phyloP scores from a whole-genome alignment of 2,113 vertebrate species.

The Ammodytes dubius region DNA sequence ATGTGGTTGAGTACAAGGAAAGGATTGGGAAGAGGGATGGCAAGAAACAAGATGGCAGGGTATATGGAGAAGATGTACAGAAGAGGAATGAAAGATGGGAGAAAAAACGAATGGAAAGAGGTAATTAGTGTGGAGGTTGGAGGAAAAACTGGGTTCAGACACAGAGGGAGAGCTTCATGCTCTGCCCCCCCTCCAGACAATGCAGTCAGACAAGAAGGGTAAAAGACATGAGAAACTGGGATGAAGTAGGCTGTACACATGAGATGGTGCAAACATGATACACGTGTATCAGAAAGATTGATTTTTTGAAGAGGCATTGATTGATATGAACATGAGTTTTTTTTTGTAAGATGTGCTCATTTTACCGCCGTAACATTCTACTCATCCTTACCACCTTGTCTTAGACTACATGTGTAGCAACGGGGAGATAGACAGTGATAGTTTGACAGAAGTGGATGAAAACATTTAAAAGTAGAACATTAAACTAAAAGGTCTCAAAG shows the following conservation, averaged over 20 bases:
- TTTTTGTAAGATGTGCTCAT: neutral
- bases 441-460: slow-evolving; percentile 35
- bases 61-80: slow-evolving; percentile 41
- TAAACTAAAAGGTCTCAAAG: slow-evolving; percentile 52
- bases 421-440: slow-evolving; percentile 12
- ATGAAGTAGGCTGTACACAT: slow-evolving; percentile 52
- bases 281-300: slow-evolving; percentile 44
- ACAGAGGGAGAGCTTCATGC: slow-evolving; percentile 67
- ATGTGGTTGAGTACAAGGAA: slow-evolving; percentile 77
- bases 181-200: slow-evolving; percentile 42
- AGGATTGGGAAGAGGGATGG: slow-evolving; percentile 52
- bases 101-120: slow-evolving; percentile 85
- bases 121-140: slow-evolving; percentile 86
- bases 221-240: slow-evolving; percentile 54
- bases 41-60: slow-evolving; percentile 53
- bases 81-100: slow-evolving; percentile 75
- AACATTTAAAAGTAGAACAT: slow-evolving; percentile 50
- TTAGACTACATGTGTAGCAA: neutral
- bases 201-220: slow-evolving; percentile 40
- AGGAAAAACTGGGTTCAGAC: slow-evolving; percentile 81
- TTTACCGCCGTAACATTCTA: neutral
- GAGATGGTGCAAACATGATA: slow-evolving; percentile 51
- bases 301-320: slow-evolving; percentile 18
- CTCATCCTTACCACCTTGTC: neutral
- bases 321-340: neutral